Evolutionary conservation across 2,113 vertebrate genomes (phyloP).

Genomic region (Grantiella picta): DNA sequence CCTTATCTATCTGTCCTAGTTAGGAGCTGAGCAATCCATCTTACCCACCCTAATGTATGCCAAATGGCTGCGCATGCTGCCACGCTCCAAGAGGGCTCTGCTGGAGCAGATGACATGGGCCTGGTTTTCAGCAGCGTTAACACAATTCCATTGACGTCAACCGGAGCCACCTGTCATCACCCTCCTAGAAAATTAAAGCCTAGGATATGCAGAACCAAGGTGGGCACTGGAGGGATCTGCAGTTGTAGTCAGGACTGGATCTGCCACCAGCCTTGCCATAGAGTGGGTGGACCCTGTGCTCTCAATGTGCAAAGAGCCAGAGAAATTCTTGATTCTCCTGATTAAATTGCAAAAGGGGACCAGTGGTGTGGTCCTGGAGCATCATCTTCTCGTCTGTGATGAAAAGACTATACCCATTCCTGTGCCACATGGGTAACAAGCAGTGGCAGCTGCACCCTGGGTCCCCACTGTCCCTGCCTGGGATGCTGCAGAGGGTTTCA

Average conservation of each 20-base stretch:
- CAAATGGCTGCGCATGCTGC: background rate
- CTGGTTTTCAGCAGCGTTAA: background rate
- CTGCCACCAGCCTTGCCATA: accelerated
- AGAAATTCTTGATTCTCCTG: background rate
- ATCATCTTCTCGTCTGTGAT: conserved; percentile 45
- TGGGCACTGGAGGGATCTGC: background rate
- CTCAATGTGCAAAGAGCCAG: background rate
- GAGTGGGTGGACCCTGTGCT: accelerated
- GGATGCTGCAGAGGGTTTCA: background rate
- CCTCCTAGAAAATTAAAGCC: background rate
- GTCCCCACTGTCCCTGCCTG: background rate
- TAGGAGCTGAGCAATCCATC: conserved; percentile 29
- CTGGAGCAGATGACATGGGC: background rate
- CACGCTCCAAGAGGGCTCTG: background rate
- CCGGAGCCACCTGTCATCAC: background rate
- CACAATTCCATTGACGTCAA: background rate
- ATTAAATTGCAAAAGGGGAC: conserved; percentile 7
- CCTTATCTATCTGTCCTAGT: conserved; percentile 46
- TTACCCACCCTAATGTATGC: background rate
- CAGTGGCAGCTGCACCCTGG: background rate
- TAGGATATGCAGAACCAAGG: background rate
- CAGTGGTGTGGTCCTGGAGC: background rate
- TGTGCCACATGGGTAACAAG: background rate
- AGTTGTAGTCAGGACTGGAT: background rate
- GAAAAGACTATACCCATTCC: conserved; percentile 33